Percentiles rank a stretch among this genome's conserved stretches.
Evolutionary conservation across 2,797 vertebrate species (phyloP).

Genomic region (Notolepis coatsorum): DNA sequence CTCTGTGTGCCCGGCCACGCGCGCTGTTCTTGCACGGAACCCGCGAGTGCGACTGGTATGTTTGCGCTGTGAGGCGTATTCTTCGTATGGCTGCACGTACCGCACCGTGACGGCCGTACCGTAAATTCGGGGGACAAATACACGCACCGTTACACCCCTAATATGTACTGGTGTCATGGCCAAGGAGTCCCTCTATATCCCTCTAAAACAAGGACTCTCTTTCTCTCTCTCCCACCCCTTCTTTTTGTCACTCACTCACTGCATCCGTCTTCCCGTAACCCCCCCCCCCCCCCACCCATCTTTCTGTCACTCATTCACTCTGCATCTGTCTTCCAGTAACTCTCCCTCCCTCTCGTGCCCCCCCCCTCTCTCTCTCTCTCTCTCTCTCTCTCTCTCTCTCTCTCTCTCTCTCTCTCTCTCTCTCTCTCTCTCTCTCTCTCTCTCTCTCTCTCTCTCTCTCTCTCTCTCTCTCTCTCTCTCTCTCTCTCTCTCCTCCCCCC

Average conservation of each 20-base stretch:
- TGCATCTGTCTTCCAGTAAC: constrained; percentile 2
- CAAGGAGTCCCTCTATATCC: too few species aligned
- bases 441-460: not conserved
- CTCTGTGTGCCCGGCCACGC: too few species aligned
- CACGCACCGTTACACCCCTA: too few species aligned
- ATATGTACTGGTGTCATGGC: too few species aligned
- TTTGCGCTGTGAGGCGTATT: too few species aligned
- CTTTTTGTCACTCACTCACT: not conserved
- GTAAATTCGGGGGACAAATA: too few species aligned
- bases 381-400: not conserved
- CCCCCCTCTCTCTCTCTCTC: not conserved
- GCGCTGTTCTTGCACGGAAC: too few species aligned
- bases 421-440: not conserved
- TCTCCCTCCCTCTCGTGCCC: constrained; percentile 11
- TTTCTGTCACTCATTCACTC: not conserved
- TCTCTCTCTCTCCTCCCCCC: not conserved
- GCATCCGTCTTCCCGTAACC: not conserved
- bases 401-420: constrained; percentile 11
- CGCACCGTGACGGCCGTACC: too few species aligned
- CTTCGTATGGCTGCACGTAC: too few species aligned
- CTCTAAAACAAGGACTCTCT: not conserved
- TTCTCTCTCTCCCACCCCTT: constrained; percentile 20
- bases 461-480: not conserved
- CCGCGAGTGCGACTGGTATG: too few species aligned
- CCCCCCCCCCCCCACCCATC: constrained; percentile 1